A percentile compares a stretch with the other conserved stretches of the same genome.
Evolutionary conservation across 1,140 invertebrate species (phyloP).

Genomic region (Ptiloglossa arizonensis): DNA sequence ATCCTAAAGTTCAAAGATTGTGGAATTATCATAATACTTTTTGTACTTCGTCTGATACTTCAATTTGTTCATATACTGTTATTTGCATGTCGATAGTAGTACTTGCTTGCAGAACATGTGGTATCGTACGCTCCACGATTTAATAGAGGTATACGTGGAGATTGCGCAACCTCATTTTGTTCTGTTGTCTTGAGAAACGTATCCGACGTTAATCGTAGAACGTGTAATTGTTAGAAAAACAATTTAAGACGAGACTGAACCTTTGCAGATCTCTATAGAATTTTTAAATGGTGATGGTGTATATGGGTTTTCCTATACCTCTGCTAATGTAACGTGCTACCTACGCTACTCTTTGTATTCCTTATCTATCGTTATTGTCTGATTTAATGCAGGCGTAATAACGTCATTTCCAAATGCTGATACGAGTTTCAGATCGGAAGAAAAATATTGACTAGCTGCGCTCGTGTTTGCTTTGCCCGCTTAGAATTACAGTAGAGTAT

Average conservation of each 20-base stretch:
- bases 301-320: constrained; percentile 61
- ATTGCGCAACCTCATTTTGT: constrained; percentile 45
- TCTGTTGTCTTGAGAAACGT: constrained; percentile 26
- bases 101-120: constrained; percentile 59
- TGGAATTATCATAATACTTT: background rate
- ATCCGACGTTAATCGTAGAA: constrained; percentile 27
- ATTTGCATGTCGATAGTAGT: constrained; percentile 47
- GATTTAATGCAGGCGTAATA: constrained; percentile 35
- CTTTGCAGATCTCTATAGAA: constrained; percentile 55
- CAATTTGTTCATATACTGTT: too few relatives aligned
- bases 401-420: constrained; percentile 32
- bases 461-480: too few relatives aligned
- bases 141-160: constrained; percentile 14
- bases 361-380: constrained; percentile 36
- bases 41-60: background rate
- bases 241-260: constrained; percentile 73
- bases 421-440: constrained; percentile 25
- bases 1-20: background rate
- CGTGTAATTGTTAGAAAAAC: constrained; percentile 80
- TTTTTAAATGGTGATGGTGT: constrained; percentile 70
- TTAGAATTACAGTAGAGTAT: background rate
- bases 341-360: constrained; percentile 41
- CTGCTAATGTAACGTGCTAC: constrained; percentile 53
- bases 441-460: background rate
- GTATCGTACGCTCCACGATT: constrained; percentile 29